A percentile compares a stretch with the other conserved stretches of the same genome.
Evolutionary conservation across 2,888 invertebrate species (phyloP).

Genomic region (Cylindroiulus punctatus): DNA sequence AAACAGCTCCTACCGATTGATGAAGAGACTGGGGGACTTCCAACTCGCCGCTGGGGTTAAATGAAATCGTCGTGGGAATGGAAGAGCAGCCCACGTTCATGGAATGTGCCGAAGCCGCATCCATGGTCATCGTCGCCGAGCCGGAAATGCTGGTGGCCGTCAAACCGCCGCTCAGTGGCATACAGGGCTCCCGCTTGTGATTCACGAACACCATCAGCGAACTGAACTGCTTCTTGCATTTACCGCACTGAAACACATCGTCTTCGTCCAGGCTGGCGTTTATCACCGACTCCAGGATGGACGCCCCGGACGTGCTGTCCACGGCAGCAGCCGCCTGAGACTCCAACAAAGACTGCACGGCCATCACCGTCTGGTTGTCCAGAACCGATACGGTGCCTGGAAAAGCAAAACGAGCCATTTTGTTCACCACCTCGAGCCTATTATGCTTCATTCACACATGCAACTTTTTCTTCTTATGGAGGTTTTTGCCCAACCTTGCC

Average conservation of each 20-base stretch:
- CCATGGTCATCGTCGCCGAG: slow-evolving; percentile 54
- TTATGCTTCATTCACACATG: too few species aligned
- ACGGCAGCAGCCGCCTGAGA: slow-evolving; percentile 60
- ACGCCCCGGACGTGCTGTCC: neutral
- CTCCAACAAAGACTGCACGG: slow-evolving; percentile 65
- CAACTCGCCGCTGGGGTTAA: neutral
- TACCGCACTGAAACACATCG: slow-evolving; percentile 77
- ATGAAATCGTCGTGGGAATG: neutral
- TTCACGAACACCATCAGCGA: slow-evolving; percentile 72
- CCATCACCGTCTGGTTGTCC: slow-evolving; percentile 65
- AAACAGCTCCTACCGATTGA: neutral
- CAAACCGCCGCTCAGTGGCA: neutral
- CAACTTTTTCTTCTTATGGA: too few species aligned
- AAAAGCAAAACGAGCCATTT: neutral
- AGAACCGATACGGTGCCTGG: slow-evolving; percentile 60
- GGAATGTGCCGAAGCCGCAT: slow-evolving; percentile 51
- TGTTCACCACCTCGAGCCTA: neutral
- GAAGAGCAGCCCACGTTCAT: neutral
- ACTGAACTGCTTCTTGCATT: slow-evolving; percentile 75
- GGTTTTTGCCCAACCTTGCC: too few species aligned
- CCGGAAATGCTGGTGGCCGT: slow-evolving; percentile 29
- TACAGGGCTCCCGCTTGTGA: slow-evolving; percentile 70
- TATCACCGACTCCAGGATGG: neutral
- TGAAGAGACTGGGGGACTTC: neutral
- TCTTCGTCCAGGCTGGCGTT: slow-evolving; percentile 64